These are phyloP conservation scores for Lomographa bimaculata DNA, from an alignment of 2,888 invertebrate species.

Conservation along the genomic window DNA sequence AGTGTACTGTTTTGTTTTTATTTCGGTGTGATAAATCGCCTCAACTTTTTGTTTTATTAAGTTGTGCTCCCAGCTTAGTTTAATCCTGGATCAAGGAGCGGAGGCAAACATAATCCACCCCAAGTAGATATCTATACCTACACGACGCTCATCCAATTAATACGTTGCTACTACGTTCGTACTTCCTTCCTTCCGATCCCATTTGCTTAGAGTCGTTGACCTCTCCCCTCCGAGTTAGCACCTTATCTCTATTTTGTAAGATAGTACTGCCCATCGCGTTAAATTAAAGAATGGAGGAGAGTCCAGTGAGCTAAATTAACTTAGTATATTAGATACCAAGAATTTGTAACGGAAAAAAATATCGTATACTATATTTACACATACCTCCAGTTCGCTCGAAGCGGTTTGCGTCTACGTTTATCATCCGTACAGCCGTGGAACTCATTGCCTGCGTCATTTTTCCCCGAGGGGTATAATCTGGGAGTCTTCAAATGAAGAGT, in stretches of 20 bases:
- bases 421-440: too few species aligned
- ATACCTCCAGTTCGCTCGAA: too few species aligned
- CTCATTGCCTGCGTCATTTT: too few species aligned
- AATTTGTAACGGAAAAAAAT: too few species aligned
- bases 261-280: too few species aligned
- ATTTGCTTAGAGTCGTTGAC: conserved; percentile 28
- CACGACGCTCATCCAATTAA: conserved; percentile 34
- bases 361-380: too few species aligned
- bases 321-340: too few species aligned
- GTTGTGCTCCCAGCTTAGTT: conserved; percentile 9
- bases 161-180: conserved; percentile 23
- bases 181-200: conserved; percentile 27
- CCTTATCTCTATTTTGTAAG: conserved; percentile 15
- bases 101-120: conserved; percentile 19
- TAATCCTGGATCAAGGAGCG: conserved; percentile 21
- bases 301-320: too few species aligned
- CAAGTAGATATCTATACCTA: conserved; percentile 19
- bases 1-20: background rate
- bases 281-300: too few species aligned
- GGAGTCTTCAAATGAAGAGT: too few species aligned
- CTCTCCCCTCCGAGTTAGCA: conserved; percentile 26
- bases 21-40: conserved; percentile 10
- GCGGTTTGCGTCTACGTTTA: too few species aligned
- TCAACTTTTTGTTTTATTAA: conserved; percentile 21
- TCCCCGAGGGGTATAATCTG: too few species aligned